Evolutionary conservation across 2,797 vertebrate genomes (phyloP).

Genomic region (Salarias fasciatus): DNA sequence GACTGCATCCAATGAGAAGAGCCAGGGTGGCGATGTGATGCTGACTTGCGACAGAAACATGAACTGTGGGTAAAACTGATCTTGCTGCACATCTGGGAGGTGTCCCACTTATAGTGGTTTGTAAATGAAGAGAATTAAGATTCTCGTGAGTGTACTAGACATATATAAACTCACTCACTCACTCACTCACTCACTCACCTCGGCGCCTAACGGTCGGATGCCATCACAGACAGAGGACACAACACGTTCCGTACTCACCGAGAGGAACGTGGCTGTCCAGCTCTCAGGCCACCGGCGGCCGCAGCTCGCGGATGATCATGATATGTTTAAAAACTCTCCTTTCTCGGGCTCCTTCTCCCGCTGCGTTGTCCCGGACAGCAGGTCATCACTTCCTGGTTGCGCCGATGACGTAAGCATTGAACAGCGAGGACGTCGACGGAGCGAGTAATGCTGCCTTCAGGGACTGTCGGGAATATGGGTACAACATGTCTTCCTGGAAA

Average conservation of each 20-base stretch:
- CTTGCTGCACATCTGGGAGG: background rate
- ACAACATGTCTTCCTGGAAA: too few species aligned
- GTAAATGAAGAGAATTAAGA: too few species aligned
- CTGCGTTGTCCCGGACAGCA: slow-evolving; percentile 17
- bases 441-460: slow-evolving; percentile 17
- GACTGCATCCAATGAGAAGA: background rate
- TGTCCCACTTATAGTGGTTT: too few species aligned
- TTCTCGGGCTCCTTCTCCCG: slow-evolving; percentile 10
- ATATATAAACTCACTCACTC: too few species aligned
- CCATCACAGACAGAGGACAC: slow-evolving; percentile 17
- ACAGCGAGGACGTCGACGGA: background rate
- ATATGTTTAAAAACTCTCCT: slow-evolving; percentile 30
- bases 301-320: slow-evolving; percentile 9
- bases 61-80: background rate
- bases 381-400: slow-evolving; percentile 69
- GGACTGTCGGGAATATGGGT: slow-evolving; percentile 28
- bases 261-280: slow-evolving; percentile 14
- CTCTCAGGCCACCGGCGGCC: slow-evolving; percentile 9
- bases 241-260: slow-evolving; percentile 52
- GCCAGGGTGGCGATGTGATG: background rate
- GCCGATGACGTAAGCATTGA: slow-evolving; percentile 56
- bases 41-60: background rate
- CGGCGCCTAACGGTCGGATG: slow-evolving; percentile 22
- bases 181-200: too few species aligned
- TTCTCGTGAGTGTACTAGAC: too few species aligned